A percentile compares a stretch with the other conserved stretches of the same genome.
phyloP scores from a whole-genome alignment of 2,797 vertebrate genomes.

The Neopelma chrysocephalum region DNA sequence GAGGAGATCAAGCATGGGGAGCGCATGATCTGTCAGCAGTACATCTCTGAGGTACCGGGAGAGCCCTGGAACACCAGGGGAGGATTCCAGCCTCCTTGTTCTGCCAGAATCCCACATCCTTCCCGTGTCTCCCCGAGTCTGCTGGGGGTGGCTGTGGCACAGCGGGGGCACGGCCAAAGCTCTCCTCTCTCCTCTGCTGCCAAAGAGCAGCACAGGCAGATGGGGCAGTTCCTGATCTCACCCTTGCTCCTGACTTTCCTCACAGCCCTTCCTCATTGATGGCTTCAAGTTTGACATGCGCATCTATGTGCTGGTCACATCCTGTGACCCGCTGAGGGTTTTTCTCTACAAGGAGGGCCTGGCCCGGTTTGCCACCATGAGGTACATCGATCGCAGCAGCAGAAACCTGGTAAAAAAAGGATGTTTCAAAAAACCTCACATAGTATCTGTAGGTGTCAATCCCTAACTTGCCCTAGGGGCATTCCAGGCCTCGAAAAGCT shows the following conservation, averaged over 20 bases:
- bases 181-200: not conserved
- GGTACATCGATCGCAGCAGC: slow-evolving; percentile 73
- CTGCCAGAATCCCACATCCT: not conserved
- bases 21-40: slow-evolving; percentile 82
- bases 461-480: not conserved
- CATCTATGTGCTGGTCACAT: slow-evolving; percentile 79
- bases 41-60: slow-evolving; percentile 78
- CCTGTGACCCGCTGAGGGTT: slow-evolving; percentile 79
- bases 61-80: fast-evolving
- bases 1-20: slow-evolving; percentile 77
- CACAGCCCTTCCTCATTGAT: slow-evolving; percentile 80
- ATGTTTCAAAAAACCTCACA: not conserved
- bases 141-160: not conserved
- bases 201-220: not conserved
- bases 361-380: slow-evolving; percentile 80
- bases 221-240: not conserved
- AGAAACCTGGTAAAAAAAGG: slow-evolving; percentile 74
- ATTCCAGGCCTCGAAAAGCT: not conserved
- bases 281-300: slow-evolving; percentile 83
- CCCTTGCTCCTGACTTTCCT: not conserved
- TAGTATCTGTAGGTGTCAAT: not conserved
- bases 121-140: not conserved
- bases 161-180: fast-evolving
- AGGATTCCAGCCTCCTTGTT: not conserved
- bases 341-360: slow-evolving; percentile 81